Conservation (phyloP, 2,113 vertebrate genomes). For the Albula goreensis region DNA sequence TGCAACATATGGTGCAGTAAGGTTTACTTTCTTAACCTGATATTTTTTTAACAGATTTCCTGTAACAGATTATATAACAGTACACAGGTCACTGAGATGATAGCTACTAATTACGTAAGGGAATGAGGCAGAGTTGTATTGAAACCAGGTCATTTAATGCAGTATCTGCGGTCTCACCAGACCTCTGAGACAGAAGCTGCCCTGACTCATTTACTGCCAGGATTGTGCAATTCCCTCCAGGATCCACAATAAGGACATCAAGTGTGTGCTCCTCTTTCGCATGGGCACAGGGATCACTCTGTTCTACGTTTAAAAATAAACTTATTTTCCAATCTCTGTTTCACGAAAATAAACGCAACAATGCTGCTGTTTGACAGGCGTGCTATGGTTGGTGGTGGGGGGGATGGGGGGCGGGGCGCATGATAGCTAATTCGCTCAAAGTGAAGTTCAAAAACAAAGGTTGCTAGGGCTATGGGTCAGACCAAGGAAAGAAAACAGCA, state of each 20-base stretch:
- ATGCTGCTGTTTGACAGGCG: slow-evolving; percentile 46
- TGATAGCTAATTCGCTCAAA: slow-evolving; percentile 58
- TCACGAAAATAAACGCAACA: slow-evolving; percentile 36
- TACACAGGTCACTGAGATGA: slow-evolving; percentile 3
- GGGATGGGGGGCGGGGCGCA: slow-evolving; percentile 21
- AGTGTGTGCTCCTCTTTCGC: background rate
- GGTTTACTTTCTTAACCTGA: background rate
- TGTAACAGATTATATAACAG: background rate
- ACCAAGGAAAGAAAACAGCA: slow-evolving; percentile 18
- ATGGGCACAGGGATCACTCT: slow-evolving; percentile 36
- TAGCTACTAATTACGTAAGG: background rate
- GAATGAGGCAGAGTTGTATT: background rate
- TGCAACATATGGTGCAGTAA: background rate
- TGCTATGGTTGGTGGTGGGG: background rate
- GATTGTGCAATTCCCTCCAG: slow-evolving; percentile 38
- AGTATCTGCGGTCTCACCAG: slow-evolving; percentile 46
- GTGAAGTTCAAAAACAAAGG: slow-evolving; percentile 49
- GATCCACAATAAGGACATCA: background rate
- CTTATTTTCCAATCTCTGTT: slow-evolving; percentile 12
- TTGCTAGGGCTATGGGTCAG: slow-evolving; percentile 34
- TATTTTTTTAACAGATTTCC: background rate
- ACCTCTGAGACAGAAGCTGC: slow-evolving; percentile 42
- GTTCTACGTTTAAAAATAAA: background rate
- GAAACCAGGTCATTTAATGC: slow-evolving; percentile 47
- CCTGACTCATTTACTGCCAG: slow-evolving; percentile 48